A percentile compares a stretch with the other conserved stretches of the same genome.
These are phyloP conservation scores for Frankliniella intonsa DNA, from an alignment of 2,888 invertebrate genomes.

Conservation along the genomic window DNA sequence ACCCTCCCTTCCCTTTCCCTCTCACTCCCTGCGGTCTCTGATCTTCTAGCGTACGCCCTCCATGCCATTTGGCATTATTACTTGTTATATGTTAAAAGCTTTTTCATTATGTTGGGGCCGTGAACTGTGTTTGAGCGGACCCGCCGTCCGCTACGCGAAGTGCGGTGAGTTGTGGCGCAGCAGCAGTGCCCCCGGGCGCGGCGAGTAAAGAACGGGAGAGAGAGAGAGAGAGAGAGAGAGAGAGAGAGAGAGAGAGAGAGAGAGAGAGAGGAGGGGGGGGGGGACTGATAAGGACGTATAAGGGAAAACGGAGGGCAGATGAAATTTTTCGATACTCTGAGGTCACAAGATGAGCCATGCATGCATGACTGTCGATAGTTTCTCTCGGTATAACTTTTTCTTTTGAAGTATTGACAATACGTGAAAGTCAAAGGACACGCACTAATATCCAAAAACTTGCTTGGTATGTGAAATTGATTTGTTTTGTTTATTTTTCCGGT, in stretches of 20 bases:
- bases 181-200: neutral
- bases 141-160: neutral
- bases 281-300: neutral
- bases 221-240: no score
- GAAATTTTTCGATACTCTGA: no score
- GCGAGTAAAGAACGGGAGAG: neutral
- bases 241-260: neutral
- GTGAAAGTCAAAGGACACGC: no score
- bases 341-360: no score
- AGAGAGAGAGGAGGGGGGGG: neutral
- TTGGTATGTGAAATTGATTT: no score
- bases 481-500: no score
- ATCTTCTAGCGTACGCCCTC: neutral
- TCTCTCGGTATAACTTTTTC: no score
- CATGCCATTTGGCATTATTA: conserved; percentile 15
- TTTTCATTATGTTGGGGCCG: conserved; percentile 9
- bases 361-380: no score
- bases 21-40: neutral
- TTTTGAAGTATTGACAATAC: no score
- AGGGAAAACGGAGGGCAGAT: neutral
- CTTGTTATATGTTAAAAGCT: conserved; percentile 23
- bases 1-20: neutral
- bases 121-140: conserved; percentile 3
- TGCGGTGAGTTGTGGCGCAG: no score
- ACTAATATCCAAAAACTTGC: no score